These are phyloP conservation scores for Odontocerum albicorne DNA, from an alignment of 2,888 invertebrate genomes.

Conservation along the genomic window DNA sequence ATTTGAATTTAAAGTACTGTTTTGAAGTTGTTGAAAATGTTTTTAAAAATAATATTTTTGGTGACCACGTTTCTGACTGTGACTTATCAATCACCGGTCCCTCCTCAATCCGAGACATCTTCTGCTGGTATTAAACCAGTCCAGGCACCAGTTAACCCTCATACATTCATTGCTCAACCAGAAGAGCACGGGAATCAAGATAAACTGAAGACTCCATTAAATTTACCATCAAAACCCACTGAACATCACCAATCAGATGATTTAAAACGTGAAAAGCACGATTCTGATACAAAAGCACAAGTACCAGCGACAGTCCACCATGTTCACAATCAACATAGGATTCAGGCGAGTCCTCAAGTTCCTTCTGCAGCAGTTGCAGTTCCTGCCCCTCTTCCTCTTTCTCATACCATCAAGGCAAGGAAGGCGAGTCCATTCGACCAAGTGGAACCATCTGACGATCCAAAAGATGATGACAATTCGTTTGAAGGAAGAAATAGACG, in stretches of 20 bases:
- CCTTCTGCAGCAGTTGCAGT: not conserved
- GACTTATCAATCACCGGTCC: not conserved
- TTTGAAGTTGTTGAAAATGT: too few species aligned
- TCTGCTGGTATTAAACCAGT: too few species aligned
- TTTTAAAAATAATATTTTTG: not conserved
- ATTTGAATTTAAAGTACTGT: too few species aligned
- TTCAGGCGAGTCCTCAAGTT: too few species aligned
- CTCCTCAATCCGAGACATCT: not conserved
- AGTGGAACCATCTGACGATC: conserved; percentile 9
- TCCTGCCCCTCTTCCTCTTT: not conserved
- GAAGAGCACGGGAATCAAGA: too few species aligned
- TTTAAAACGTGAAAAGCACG: too few species aligned
- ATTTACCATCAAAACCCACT: too few species aligned
- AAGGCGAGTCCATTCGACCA: conserved; percentile 2
- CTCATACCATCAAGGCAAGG: conserved; percentile 13
- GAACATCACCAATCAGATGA: too few species aligned
- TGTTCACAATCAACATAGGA: too few species aligned
- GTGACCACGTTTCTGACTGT: not conserved
- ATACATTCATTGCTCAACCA: not conserved
- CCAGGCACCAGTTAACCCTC: not conserved
- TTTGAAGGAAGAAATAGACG: conserved; percentile 24
- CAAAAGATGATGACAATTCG: conserved; percentile 10
- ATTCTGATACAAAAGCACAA: too few species aligned
- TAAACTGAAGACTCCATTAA: too few species aligned
- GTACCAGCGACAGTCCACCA: not conserved